phyloP scores from a whole-genome alignment of 2,888 invertebrate genomes.

The Aspidiotus rigidus region DNA sequence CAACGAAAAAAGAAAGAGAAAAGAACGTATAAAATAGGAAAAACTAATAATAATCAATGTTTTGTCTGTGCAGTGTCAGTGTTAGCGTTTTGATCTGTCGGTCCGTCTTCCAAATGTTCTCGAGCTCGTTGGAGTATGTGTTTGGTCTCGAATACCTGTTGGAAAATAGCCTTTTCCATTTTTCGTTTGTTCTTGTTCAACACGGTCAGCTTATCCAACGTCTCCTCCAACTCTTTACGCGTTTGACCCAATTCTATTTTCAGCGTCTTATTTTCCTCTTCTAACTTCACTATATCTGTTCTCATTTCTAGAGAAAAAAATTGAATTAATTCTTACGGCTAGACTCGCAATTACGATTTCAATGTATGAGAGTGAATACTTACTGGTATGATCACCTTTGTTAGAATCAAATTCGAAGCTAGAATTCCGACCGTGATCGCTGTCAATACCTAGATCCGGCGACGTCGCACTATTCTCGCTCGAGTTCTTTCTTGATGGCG shows the following conservation, averaged over 20 bases:
- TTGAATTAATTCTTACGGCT: too few relatives aligned
- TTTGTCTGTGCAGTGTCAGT: neutral
- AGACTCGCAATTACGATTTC: too few relatives aligned
- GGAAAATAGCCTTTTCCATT: constrained; percentile 73
- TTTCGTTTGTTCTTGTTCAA: constrained; percentile 71
- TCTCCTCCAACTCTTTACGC: constrained; percentile 65
- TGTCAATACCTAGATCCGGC: constrained; percentile 83
- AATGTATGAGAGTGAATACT: neutral
- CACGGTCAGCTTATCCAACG: constrained; percentile 61
- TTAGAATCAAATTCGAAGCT: constrained; percentile 25
- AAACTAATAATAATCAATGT: constrained; percentile 1
- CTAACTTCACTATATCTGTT: constrained; percentile 43
- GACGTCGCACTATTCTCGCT: constrained; percentile 49
- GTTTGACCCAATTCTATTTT: constrained; percentile 62
- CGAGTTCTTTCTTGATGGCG: constrained; percentile 16
- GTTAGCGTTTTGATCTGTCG: neutral
- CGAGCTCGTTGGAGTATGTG: constrained; percentile 65
- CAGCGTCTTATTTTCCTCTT: constrained; percentile 60
- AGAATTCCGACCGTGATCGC: constrained; percentile 59
- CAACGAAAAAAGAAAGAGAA: too few relatives aligned
- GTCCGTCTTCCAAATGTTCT: constrained; percentile 50
- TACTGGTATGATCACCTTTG: constrained; percentile 6
- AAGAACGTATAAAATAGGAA: neutral
- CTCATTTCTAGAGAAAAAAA: constrained; percentile 6
- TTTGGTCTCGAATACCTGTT: constrained; percentile 69